phyloP scores from a whole-genome alignment of 2,888 invertebrate genomes.

The Apantesis nais region DNA sequence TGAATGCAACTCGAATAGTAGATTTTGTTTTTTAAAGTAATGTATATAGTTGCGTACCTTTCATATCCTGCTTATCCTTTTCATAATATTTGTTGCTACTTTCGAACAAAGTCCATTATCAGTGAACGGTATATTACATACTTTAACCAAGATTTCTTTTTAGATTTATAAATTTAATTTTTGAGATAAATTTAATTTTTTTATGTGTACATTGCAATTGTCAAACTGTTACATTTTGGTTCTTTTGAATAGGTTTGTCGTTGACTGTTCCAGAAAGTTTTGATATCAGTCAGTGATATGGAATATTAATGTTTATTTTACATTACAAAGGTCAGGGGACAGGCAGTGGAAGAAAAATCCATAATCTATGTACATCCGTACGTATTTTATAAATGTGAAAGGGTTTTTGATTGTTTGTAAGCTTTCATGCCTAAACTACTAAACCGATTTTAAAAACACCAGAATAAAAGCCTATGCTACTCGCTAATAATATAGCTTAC shows the following conservation, averaged over 20 bases:
- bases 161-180: neutral
- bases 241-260: conserved; percentile 1
- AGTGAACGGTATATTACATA: neutral
- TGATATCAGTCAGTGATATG: neutral
- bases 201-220: conserved; percentile 8
- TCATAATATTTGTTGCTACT: neutral
- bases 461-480: too few relatives aligned
- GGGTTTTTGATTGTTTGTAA: too few relatives aligned
- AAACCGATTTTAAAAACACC: too few relatives aligned
- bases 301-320: neutral
- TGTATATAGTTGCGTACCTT: neutral
- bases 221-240: conserved; percentile 6
- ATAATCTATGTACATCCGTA: too few relatives aligned
- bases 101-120: conserved; percentile 5
- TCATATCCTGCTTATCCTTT: conserved; percentile 5
- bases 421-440: too few relatives aligned
- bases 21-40: neutral
- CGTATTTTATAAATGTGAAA: too few relatives aligned
- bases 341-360: neutral
- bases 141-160: conserved; percentile 1
- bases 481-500: too few relatives aligned
- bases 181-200: conserved; percentile 1
- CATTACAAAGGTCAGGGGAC: neutral
- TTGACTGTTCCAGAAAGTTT: conserved; percentile 2
- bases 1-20: neutral